These are phyloP conservation scores for Sinopyrophorus schimmeli DNA, from an alignment of 2,888 invertebrate species.

Conservation along the genomic window DNA sequence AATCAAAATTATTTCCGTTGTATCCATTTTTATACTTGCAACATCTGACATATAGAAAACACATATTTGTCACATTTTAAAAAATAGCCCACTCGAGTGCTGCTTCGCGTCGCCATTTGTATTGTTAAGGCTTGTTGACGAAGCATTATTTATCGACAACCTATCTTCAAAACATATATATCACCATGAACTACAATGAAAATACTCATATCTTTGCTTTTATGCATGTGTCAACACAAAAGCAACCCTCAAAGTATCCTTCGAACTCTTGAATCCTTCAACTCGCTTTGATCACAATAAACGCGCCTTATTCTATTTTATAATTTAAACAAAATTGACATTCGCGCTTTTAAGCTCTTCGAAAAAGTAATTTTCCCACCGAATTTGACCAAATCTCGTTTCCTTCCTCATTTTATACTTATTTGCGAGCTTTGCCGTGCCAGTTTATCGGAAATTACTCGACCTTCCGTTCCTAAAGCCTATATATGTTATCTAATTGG, in stretches of 20 bases:
- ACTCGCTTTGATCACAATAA: too few species aligned
- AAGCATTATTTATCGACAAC: slow-evolving; percentile 32
- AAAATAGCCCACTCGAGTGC: slow-evolving; percentile 28
- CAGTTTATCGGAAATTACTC: too few species aligned
- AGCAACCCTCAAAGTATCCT: slow-evolving; percentile 27
- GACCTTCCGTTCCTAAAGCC: too few species aligned
- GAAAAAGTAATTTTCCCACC: too few species aligned
- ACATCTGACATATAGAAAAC: slow-evolving; percentile 22
- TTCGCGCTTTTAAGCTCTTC: too few species aligned
- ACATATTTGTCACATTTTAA: slow-evolving; percentile 30
- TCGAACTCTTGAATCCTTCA: too few species aligned
- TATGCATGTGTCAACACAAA: slow-evolving; percentile 27
- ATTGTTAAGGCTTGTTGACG: slow-evolving; percentile 33
- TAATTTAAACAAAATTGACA: too few species aligned
- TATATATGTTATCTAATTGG: too few species aligned
- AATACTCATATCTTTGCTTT: slow-evolving; percentile 28
- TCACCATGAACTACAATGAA: slow-evolving; percentile 29
- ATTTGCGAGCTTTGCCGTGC: too few species aligned
- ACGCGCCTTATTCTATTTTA: too few species aligned
- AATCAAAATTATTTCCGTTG: slow-evolving; percentile 26
- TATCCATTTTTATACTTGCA: slow-evolving; percentile 23
- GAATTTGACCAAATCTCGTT: too few species aligned
- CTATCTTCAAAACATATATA: slow-evolving; percentile 32
- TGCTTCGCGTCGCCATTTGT: slow-evolving; percentile 29
- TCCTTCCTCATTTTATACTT: too few species aligned